Evolutionary conservation across 2,113 vertebrate species (phyloP).

Genomic region (Xiphias gladius): DNA sequence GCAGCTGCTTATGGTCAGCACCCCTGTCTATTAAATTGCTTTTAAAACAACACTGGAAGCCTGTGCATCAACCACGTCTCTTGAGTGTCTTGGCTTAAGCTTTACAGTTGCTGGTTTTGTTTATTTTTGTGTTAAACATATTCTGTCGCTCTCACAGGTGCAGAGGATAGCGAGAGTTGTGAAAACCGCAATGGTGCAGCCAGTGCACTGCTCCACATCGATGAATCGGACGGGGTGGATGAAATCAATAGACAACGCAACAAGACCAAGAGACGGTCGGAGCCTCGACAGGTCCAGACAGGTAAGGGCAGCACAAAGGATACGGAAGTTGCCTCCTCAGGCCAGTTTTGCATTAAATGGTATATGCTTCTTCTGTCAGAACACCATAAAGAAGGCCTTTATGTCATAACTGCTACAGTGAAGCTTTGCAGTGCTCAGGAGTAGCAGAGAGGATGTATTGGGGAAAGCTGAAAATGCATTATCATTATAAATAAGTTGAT

Average conservation of each 20-base stretch:
- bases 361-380: not conserved
- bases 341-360: not conserved
- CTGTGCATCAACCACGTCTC: conserved; percentile 52
- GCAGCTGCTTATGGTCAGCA: conserved; percentile 93
- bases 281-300: conserved; percentile 98
- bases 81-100: conserved; percentile 37
- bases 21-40: conserved; percentile 59
- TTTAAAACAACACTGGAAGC: conserved; percentile 60
- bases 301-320: conserved; percentile 80
- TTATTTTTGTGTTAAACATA: not conserved
- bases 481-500: too few species aligned
- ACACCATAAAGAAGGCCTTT: too few species aligned
- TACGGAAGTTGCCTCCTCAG: not conserved
- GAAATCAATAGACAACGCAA: conserved; percentile 92
- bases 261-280: conserved; percentile 93
- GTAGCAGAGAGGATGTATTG: too few species aligned
- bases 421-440: too few species aligned
- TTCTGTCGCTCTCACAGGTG: conserved; percentile 78
- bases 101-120: conserved; percentile 6
- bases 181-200: conserved; percentile 96
- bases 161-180: conserved; percentile 91
- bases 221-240: conserved; percentile 92
- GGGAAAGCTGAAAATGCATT: too few species aligned
- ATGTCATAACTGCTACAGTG: too few species aligned
- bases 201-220: conserved; percentile 96